Evolutionary conservation across 2,888 invertebrate species (phyloP), one percentile per base, ranked within the genome.

Genomic region (Hemithea aestivaria): DNA sequence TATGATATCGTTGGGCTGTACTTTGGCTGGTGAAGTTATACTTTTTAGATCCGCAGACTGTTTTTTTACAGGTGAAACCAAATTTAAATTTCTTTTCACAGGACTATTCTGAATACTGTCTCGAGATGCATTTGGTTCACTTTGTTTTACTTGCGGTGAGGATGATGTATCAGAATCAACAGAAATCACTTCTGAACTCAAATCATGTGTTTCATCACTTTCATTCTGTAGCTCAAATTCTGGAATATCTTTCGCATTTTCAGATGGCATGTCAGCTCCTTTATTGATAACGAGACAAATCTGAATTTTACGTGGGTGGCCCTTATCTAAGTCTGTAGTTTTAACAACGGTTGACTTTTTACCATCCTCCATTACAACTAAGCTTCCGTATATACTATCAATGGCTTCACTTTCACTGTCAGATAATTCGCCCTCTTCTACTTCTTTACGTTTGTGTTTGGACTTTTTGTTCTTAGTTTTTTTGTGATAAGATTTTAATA

Each of bases 361-460:
- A 35, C 57, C 61, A 36, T 66, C 62, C 31, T 75, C 73, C 6
- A 68, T 51, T 10, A 78, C 57, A 2, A 80, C 66, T 40, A 84
- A 58, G 48, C 74, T 83, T 10, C 82, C 79, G 43, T 84, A 87
- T 30, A 87, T 67, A 43, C 68, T 84, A 59, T 77, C 73, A 44
- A 85, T 85, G 2, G 74, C 66, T 59, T 87, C 84, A 58, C 84
- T 85, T 54, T 82, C 87, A 55, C 85, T 84, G 35, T 87, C 87
- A 6, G 85, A 84, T 26, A 87, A 45, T 60, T 87, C 87, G 3
- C 87, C 87, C 59, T 87, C 85, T 59, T 85, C 85, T 8, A 84
- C 60, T 56, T 85, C 87, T 22, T 53, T 51, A 8, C 23, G 7
- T 11, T 16, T 36, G 0, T 21, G 26, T 27, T 20, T 38, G 5